Evolutionary conservation across 2,888 invertebrate species (phyloP).

Genomic region (Diadromus collaris): DNA sequence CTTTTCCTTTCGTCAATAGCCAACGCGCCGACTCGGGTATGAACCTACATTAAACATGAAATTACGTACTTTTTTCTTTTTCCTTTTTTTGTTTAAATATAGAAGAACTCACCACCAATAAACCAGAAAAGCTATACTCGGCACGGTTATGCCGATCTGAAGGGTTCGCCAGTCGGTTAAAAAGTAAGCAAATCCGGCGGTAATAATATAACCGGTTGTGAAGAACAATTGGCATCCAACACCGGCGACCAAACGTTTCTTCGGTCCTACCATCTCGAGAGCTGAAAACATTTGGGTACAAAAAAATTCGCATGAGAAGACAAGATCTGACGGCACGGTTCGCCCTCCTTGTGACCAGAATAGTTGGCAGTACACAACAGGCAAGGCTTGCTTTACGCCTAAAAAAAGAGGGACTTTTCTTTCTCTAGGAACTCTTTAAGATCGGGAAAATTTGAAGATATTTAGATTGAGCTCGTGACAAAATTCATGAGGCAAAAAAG

Average conservation of each 20-base stretch:
- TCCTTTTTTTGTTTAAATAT: neutral
- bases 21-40: constrained; percentile 89
- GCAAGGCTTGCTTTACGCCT: constrained; percentile 13
- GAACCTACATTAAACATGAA: constrained; percentile 79
- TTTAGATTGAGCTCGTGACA: neutral
- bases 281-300: constrained; percentile 77
- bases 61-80: neutral
- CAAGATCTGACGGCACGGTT: constrained; percentile 42
- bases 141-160: constrained; percentile 86
- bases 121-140: constrained; percentile 85
- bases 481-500: neutral
- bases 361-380: constrained; percentile 41
- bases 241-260: constrained; percentile 86
- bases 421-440: neutral
- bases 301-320: constrained; percentile 16
- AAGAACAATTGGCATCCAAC: constrained; percentile 89
- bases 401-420: constrained; percentile 1
- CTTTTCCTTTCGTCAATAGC: constrained; percentile 85
- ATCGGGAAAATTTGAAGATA: neutral
- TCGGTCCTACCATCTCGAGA: constrained; percentile 88
- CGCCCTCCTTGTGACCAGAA: constrained; percentile 54
- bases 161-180: constrained; percentile 86
- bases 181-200: constrained; percentile 85
- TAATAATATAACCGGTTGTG: constrained; percentile 86
- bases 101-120: constrained; percentile 84